phyloP scores from a whole-genome alignment of 1,140 invertebrate genomes.

The Hypothenemus hampei region DNA sequence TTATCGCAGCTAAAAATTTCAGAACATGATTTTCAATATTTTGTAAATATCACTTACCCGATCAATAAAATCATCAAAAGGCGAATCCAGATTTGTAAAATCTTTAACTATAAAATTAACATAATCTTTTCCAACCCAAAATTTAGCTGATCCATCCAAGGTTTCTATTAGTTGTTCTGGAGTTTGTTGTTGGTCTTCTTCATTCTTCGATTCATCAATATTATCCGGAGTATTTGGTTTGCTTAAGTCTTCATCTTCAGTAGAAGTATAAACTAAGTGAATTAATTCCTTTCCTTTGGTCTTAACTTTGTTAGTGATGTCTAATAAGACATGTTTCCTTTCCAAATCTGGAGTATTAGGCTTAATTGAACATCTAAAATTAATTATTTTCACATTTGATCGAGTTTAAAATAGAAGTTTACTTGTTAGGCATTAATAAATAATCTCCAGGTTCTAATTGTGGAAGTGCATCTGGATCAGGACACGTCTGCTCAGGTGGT shows the following conservation, averaged over 20 bases:
- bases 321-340: slow-evolving; percentile 61
- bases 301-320: slow-evolving; percentile 59
- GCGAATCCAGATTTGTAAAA: slow-evolving; percentile 84
- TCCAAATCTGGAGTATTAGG: slow-evolving; percentile 63
- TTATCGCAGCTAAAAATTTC: too few species aligned
- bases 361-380: slow-evolving; percentile 41
- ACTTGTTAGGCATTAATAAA: slow-evolving; percentile 48
- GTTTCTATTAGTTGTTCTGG: slow-evolving; percentile 47
- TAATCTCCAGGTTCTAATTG: slow-evolving; percentile 52
- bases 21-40: too few species aligned
- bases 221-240: slow-evolving; percentile 51
- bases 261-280: slow-evolving; percentile 58
- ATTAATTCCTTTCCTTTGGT: slow-evolving; percentile 61
- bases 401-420: background rate
- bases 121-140: slow-evolving; percentile 99
- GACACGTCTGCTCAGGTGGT: slow-evolving; percentile 29
- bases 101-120: slow-evolving; percentile 98
- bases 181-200: slow-evolving; percentile 21
- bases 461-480: slow-evolving; percentile 44
- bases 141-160: slow-evolving; percentile 64
- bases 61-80: slow-evolving; percentile 63
- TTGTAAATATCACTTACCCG: slow-evolving; percentile 19
- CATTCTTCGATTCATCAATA: slow-evolving; percentile 24
- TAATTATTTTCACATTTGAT: slow-evolving; percentile 41
- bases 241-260: slow-evolving; percentile 49